Conservation (phyloP, 2,888 invertebrate genomes). For the Leuctra nigra region DNA sequence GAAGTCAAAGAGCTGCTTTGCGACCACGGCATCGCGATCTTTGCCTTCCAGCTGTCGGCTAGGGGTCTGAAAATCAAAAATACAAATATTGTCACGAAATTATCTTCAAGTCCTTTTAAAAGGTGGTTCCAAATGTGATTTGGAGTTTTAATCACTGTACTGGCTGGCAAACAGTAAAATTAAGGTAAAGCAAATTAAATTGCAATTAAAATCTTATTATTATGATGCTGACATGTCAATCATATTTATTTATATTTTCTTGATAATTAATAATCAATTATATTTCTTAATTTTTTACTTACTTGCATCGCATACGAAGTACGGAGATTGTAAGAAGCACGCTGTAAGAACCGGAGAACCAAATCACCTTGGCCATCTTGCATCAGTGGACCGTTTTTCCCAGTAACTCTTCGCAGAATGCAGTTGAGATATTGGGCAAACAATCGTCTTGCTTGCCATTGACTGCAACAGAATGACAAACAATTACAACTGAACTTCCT, state of each 20-base stretch:
- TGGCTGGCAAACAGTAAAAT: background rate
- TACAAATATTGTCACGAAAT: no score
- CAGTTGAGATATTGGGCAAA: slow-evolving; percentile 72
- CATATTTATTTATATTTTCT: no score
- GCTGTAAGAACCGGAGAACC: slow-evolving; percentile 67
- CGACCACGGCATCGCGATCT: slow-evolving; percentile 75
- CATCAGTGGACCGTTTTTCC: slow-evolving; percentile 35
- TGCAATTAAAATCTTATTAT: background rate
- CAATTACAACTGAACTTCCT: background rate
- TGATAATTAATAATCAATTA: no score
- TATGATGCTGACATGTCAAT: background rate
- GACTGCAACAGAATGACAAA: slow-evolving; percentile 43
- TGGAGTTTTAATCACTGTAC: no score
- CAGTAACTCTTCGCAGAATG: slow-evolving; percentile 57
- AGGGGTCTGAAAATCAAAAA: slow-evolving; percentile 60
- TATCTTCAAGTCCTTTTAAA: no score
- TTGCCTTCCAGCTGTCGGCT: slow-evolving; percentile 67
- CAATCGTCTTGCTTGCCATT: slow-evolving; percentile 59
- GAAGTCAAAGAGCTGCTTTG: slow-evolving; percentile 78
- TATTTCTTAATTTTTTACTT: slow-evolving; percentile 26
- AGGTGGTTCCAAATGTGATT: no score
- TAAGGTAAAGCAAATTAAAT: slow-evolving; percentile 24
- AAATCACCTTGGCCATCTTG: slow-evolving; percentile 56
- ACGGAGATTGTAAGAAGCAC: slow-evolving; percentile 61
- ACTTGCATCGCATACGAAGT: slow-evolving; percentile 60